Evolutionary conservation across 2,113 vertebrate species (phyloP), one percentile per base, ranked within the genome.

Genomic region (Pardalotus punctatus): DNA sequence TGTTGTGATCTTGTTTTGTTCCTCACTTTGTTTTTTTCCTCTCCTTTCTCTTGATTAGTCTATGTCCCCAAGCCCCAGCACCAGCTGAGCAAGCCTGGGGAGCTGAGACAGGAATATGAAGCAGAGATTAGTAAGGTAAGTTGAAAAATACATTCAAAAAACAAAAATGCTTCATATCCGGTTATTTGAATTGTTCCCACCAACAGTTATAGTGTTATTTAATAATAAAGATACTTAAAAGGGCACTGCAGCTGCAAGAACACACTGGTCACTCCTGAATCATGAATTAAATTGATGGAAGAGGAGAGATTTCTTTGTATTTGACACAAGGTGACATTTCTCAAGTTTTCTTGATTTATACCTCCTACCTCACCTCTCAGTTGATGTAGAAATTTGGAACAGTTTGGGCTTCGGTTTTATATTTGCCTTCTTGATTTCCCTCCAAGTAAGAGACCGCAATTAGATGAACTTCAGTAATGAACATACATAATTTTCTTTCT

Each of bases 51-150:
- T 89, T 50, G 5, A 50, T 81, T 62, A 98, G 98, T 95, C 66
- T 96, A 93, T 83, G 62, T 95, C 42, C 88, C 60, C 60, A 96
- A 77, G 28, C 98, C 98, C 0, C 45, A 88, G 58, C 98, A 88
- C 43, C 94, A 91, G n/a, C 94, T 98, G 79, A 98, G 98, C 95
- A 94, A 98, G 47, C 98, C 98, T 64, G 98, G 98, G 50, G 98
- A 98, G 79, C 65, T 98, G 70, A 97, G 98, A 38, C 94, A 97
- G 94, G 98, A 98, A 70, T 98, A 98, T 38, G 98, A 98, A 95
- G 98, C 98, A 57, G 98, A 98, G 58, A 97, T 98, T 91, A 98
- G 95, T 72, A 98, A 98, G 97, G 98, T 98, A 94, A 81, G 94
- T 91, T 40, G 84, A 56, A 86, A 95, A 95, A 74, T 16, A 9